A percentile compares a stretch with the other conserved stretches of the same genome.
phyloP scores from a whole-genome alignment of 1,140 invertebrate genomes.

The Bathynomus jamesi region DNA sequence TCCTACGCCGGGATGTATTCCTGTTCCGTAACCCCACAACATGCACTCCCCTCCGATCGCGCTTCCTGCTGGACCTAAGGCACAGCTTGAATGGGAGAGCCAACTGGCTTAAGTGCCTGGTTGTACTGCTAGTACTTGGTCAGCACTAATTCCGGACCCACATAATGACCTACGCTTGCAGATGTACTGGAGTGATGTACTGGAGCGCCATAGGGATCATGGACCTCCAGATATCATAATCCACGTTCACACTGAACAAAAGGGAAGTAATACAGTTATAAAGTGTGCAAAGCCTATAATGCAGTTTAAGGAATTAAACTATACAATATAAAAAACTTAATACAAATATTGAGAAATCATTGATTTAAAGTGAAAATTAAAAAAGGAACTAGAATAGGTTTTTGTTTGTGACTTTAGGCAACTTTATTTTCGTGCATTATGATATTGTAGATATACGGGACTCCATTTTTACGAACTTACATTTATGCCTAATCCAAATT shows the following conservation, averaged over 20 bases:
- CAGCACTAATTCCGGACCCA: slow-evolving; percentile 25
- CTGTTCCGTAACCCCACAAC: neutral
- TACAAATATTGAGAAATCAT: neutral
- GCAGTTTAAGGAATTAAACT: neutral
- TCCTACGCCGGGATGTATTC: no score
- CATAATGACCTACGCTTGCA: neutral
- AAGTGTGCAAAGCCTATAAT: neutral
- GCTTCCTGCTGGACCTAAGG: slow-evolving; percentile 50
- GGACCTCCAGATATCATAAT: neutral
- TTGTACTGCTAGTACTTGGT: slow-evolving; percentile 68
- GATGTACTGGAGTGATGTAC: neutral
- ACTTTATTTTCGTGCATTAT: neutral
- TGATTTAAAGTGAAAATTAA: neutral
- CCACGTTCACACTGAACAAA: neutral
- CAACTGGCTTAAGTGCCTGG: slow-evolving; percentile 72
- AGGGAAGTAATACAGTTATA: neutral
- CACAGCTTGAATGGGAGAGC: slow-evolving; percentile 62
- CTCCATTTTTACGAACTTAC: neutral
- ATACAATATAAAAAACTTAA: neutral
- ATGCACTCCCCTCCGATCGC: neutral
- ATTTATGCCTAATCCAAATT: neutral
- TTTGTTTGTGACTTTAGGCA: neutral
- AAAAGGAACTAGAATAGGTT: neutral
- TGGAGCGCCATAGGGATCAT: neutral
- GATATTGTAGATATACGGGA: neutral